Evolutionary conservation across 2,113 vertebrate genomes (phyloP), one percentile per base, ranked within the genome.

Genomic region (Solea solea): DNA sequence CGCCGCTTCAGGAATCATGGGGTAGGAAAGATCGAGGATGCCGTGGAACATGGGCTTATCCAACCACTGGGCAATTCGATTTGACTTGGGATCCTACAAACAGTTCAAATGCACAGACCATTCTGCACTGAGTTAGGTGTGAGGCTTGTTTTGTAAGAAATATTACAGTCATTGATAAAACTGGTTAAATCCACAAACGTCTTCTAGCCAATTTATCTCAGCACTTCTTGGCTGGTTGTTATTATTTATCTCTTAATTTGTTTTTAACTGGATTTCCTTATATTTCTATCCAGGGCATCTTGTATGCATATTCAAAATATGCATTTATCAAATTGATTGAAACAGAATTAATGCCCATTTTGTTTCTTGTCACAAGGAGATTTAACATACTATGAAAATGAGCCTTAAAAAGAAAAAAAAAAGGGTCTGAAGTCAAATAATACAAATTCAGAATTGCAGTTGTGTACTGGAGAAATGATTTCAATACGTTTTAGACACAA

Each of bases 31-130:
- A 63, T 94, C 92, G 0, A 93, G 80, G 64, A 94, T 91, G 34
- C 91, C 92, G 0, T 50, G 28, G 0, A 0, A 40, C 0, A 88
- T 63, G 4, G 69, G 0, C 60, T 51, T 56, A 58, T 94, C 72
- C 74, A 92, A 60, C 93, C 93, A 94, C 80, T 93, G 93, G 61
- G 90, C 92, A 0, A 94, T 93, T 54, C 88, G 89, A 51, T 93
- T 94, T 0, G 72, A 78, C 10, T 58, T 83, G 13, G 92, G 91
- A 66, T 94, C 91, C 93, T 94, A 50, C 10, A 69, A n/a, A 53
- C 44, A 34, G 14, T 8, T 5, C 62, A 64, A n/a, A 72, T 0
- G 9, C 8, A 46, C 8, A 27, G 42, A 13, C 13, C 14, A 21
- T 25, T 10, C 21, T 28, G 8, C 21, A 27, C 10, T 9, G 14